Percentiles rank a stretch among this genome's conserved stretches.
phyloP scores from a whole-genome alignment of 1,140 invertebrate species.

The Bombus terrestris region DNA sequence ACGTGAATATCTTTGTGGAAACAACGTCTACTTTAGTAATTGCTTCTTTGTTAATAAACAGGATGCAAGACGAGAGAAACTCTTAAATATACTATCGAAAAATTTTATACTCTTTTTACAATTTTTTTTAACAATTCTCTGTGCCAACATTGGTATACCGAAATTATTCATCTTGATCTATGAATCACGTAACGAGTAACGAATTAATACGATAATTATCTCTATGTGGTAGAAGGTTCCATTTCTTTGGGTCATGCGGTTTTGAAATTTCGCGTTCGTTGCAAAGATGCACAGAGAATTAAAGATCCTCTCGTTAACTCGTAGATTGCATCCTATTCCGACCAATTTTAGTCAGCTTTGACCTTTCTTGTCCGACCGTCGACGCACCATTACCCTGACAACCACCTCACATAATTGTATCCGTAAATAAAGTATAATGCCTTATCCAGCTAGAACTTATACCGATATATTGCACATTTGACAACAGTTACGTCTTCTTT shows the following conservation, averaged over 20 bases:
- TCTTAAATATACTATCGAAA: neutral
- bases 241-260: neutral
- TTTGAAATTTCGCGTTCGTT: neutral
- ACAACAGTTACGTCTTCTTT: constrained; percentile 81
- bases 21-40: neutral
- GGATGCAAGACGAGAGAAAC: constrained; percentile 3
- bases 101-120: neutral
- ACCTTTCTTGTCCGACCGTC: neutral
- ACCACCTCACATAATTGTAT: constrained; percentile 56
- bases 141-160: neutral
- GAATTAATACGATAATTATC: neutral
- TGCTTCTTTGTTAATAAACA: neutral
- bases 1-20: neutral
- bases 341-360: neutral
- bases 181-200: neutral
- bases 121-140: neutral
- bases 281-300: neutral
- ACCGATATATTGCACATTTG: constrained; percentile 83
- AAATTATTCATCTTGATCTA: neutral
- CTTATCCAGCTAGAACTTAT: constrained; percentile 79
- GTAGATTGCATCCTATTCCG: neutral
- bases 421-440: constrained; percentile 77
- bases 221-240: neutral
- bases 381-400: constrained; percentile 29
- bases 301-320: neutral